Percentiles rank a stretch among this genome's conserved stretches.
phyloP scores from a whole-genome alignment of 2,797 vertebrate species.

The Neoniphon sammara region DNA sequence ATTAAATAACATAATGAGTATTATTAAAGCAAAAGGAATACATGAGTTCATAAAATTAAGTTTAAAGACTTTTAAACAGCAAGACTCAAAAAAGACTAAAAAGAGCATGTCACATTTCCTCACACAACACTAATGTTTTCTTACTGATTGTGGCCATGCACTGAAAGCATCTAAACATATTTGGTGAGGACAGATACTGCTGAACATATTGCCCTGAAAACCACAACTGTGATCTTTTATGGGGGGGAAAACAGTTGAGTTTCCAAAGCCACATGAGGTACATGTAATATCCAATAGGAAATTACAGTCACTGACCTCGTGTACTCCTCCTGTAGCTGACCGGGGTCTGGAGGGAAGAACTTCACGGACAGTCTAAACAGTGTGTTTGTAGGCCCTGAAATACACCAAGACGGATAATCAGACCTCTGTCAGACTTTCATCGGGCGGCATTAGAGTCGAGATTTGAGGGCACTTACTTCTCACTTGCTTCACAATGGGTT shows the following conservation, averaged over 20 bases:
- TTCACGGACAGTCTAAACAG: constrained; percentile 94
- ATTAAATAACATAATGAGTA: too few relatives aligned
- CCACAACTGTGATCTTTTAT: constrained; percentile 17
- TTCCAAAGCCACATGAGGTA: constrained; percentile 37
- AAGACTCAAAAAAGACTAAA: too few relatives aligned
- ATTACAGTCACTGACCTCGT: constrained; percentile 85
- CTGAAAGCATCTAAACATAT: not conserved
- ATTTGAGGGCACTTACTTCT: constrained; percentile 86
- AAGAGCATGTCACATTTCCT: too few relatives aligned
- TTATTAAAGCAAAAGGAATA: too few relatives aligned
- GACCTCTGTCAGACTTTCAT: constrained; percentile 8
- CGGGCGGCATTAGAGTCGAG: not conserved
- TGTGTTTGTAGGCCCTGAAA: constrained; percentile 89
- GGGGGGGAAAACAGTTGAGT: not conserved
- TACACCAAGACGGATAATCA: constrained; percentile 41
- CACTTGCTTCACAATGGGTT: constrained; percentile 91
- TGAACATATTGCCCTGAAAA: constrained; percentile 8
- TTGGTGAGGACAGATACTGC: not conserved
- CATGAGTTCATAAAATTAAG: too few relatives aligned
- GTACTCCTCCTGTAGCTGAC: constrained; percentile 95
- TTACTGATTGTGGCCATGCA: not conserved
- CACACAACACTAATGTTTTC: not conserved
- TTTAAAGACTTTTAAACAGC: too few relatives aligned
- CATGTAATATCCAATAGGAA: constrained; percentile 51
- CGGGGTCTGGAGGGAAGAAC: constrained; percentile 98